Conservation (phyloP, 2,888 invertebrate genomes). For the Leistus spinibarbis region DNA sequence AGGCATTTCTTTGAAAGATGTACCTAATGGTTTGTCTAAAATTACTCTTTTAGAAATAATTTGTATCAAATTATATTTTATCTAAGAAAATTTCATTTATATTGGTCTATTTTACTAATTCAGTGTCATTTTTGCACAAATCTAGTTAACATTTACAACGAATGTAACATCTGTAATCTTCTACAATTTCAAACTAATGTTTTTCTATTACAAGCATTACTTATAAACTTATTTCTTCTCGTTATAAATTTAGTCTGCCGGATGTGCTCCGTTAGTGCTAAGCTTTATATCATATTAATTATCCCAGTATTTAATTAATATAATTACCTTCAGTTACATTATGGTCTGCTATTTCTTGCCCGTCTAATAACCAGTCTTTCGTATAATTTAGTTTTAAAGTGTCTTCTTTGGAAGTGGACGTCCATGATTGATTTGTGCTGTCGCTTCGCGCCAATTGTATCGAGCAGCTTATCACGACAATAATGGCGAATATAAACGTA, state of each 20-base stretch:
- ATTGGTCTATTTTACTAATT: too few species aligned
- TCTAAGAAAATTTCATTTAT: too few species aligned
- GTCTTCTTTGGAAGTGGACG: background rate
- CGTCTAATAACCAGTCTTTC: background rate
- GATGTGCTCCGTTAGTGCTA: background rate
- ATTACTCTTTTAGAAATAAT: too few species aligned
- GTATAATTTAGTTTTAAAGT: background rate
- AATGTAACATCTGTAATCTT: too few species aligned
- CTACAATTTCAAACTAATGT: too few species aligned
- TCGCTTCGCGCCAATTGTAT: background rate
- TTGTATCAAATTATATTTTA: too few species aligned
- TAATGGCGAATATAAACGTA: background rate
- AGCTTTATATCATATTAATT: background rate
- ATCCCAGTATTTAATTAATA: background rate
- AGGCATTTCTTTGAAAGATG: too few species aligned
- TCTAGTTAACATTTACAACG: too few species aligned
- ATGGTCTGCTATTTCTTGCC: background rate
- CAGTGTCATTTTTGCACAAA: too few species aligned
- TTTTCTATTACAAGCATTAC: too few species aligned
- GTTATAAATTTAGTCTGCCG: background rate
- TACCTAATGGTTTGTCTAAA: too few species aligned
- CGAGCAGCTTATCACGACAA: background rate
- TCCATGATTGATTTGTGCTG: background rate
- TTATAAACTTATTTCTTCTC: background rate
- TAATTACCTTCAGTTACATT: background rate